Evolutionary conservation across 2,888 invertebrate genomes (phyloP).

Genomic region (Tenodera sinensis): DNA sequence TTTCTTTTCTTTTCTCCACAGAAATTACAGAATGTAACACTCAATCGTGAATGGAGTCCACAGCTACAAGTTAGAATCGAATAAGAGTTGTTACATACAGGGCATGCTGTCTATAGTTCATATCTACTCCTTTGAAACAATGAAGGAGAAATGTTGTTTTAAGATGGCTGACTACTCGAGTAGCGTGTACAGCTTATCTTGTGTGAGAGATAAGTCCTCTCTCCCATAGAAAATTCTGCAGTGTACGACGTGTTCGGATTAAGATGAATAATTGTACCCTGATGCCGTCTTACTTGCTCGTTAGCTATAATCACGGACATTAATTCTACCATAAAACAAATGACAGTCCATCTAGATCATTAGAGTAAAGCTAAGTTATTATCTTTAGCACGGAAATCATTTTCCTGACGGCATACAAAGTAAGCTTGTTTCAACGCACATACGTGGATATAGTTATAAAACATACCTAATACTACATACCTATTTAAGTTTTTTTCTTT

Average conservation of each 20-base stretch:
- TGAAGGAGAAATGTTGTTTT: too few species aligned
- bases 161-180: too few species aligned
- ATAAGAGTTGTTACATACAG: too few species aligned
- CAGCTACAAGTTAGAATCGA: too few species aligned
- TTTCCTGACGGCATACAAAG: not conserved
- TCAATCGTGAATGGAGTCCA: too few species aligned
- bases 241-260: too few species aligned
- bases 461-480: too few species aligned
- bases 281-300: not conserved
- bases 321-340: not conserved
- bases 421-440: not conserved
- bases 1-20: too few species aligned
- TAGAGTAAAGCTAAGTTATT: not conserved
- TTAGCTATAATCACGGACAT: not conserved
- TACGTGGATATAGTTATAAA: not conserved
- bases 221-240: not conserved
- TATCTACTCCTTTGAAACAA: too few species aligned
- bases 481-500: too few species aligned
- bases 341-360: not conserved
- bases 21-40: too few species aligned
- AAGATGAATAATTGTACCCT: not conserved
- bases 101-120: too few species aligned
- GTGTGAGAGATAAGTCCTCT: not conserved
- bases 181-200: not conserved
- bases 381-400: not conserved